Base-by-base conservation (phyloP, 2,797 vertebrate genomes). In the Leptodactylus fallax region DNA sequence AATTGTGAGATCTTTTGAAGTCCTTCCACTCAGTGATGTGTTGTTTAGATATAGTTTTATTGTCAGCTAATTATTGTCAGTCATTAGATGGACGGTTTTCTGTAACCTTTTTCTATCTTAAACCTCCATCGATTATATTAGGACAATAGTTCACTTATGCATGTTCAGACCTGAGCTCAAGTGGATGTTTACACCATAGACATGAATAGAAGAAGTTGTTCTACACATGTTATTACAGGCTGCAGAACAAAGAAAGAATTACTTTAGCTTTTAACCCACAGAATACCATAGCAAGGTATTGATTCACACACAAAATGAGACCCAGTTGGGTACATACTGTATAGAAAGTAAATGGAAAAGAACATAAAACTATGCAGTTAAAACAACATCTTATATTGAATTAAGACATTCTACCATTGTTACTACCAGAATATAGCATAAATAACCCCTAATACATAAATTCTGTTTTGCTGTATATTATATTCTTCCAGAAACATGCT, bases 191-290 rank as follows among this genome's bases (percentile, higher is more conserved):
- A 76, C 51, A 60, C 53, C 61, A 56, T 81, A n/a, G 27, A 27
- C 27, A 81, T 61, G 79, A 87, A 81, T 81, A 61, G 67, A 80
- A 86, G 69, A 80, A 86, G 69, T 74, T 14, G 27, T 13, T 67
- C 16, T 27, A 58, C 79, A 81, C 74, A 61, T 51, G 23, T 53
- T 79, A 51, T 63, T 14, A 56, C 61, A 23, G 72, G 19, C n/a
- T 49, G 10, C 12, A 69, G 25, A 17, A 27, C 25, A 69, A 12
- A 13, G 12, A 36, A 14, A 36, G 25, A 53, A 87, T 81, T 55
- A 51, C 78, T 61, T 27, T 81, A 36, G n/a, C 16, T 51, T 85
- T 65, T 47, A 78, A 65, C 47, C 4, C 58, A 63, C 13, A 13
- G 53, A 69, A 16, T 23, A 2, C 6, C 6, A 71, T 5, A 16